Percentiles rank a stretch among this genome's conserved stretches.
phyloP scores from a whole-genome alignment of 2,113 vertebrate species.

The Galemys pyrenaicus region DNA sequence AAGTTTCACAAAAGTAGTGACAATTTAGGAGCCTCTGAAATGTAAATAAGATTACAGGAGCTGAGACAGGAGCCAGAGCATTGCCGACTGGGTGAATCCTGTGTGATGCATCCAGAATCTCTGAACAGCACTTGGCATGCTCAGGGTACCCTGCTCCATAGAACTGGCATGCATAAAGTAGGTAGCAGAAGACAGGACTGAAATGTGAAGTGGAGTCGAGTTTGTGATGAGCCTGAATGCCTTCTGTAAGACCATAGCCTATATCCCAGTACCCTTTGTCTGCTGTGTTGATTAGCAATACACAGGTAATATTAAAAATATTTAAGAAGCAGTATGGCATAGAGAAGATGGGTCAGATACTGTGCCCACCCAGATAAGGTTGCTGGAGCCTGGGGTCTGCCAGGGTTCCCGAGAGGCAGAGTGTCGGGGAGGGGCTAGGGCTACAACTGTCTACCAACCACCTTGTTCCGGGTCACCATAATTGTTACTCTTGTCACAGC shows the following conservation, averaged over 20 bases:
- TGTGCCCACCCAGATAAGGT: not conserved
- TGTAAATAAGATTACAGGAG: not conserved
- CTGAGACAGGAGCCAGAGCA: not conserved
- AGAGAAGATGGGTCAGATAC: not conserved
- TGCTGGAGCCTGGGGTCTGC: not conserved
- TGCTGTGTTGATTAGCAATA: not conserved
- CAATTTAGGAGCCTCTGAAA: not conserved
- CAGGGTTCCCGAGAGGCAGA: not conserved
- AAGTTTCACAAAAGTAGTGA: not conserved
- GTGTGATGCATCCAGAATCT: not conserved
- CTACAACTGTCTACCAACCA: not conserved
- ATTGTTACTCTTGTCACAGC: not conserved
- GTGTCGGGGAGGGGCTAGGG: not conserved
- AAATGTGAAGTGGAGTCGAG: not conserved
- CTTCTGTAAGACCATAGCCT: not conserved
- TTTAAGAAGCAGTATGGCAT: not conserved
- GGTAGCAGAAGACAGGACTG: not conserved
- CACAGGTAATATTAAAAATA: not conserved
- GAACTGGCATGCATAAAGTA: not conserved
- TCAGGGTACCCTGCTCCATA: not conserved
- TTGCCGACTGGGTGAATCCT: not conserved
- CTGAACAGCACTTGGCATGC: too few relatives aligned
- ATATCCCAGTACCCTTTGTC: not conserved
- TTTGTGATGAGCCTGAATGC: not conserved
- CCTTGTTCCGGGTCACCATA: not conserved